Percentiles rank a stretch among this genome's conserved stretches.
phyloP scores from a whole-genome alignment of 2,888 invertebrate species.

The Microdon myrmicae region DNA sequence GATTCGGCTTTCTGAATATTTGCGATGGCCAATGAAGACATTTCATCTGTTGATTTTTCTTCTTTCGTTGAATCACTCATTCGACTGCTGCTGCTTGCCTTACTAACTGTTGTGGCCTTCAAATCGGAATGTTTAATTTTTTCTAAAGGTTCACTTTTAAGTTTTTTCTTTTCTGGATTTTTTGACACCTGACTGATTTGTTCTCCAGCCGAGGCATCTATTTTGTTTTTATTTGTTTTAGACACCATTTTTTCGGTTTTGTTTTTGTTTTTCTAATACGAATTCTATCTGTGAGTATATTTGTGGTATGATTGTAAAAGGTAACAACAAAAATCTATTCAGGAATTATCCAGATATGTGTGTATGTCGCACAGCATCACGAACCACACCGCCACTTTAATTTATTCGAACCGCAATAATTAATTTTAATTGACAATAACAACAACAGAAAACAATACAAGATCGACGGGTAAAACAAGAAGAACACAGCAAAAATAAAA shows the following conservation, averaged over 20 bases:
- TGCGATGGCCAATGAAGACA: slow-evolving; percentile 59
- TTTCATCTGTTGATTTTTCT: slow-evolving; percentile 56
- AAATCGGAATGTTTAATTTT: slow-evolving; percentile 25
- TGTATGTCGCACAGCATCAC: slow-evolving; percentile 29
- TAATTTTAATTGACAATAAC: slow-evolving; percentile 34
- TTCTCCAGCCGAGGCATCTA: slow-evolving; percentile 54
- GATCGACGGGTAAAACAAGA: too few relatives aligned
- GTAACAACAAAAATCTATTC: slow-evolving; percentile 1
- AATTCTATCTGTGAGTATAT: slow-evolving; percentile 3
- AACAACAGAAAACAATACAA: too few relatives aligned
- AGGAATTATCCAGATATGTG: background rate
- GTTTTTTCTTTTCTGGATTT: background rate
- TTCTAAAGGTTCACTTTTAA: slow-evolving; percentile 8
- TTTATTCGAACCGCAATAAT: slow-evolving; percentile 27
- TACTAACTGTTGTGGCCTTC: slow-evolving; percentile 7
- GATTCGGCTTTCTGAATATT: slow-evolving; percentile 11
- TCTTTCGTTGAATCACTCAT: slow-evolving; percentile 20
- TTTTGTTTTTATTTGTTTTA: slow-evolving; percentile 60
- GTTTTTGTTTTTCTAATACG: slow-evolving; percentile 13
- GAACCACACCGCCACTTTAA: slow-evolving; percentile 6
- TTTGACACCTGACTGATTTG: slow-evolving; percentile 11
- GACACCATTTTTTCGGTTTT: slow-evolving; percentile 60
- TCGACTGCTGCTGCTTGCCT: slow-evolving; percentile 17
- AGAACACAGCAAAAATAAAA: background rate
- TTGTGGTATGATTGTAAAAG: background rate